Evolutionary conservation across 1,140 invertebrate species (phyloP), one percentile per base, ranked within the genome.

Genomic region (Drosophila fuyamai): DNA sequence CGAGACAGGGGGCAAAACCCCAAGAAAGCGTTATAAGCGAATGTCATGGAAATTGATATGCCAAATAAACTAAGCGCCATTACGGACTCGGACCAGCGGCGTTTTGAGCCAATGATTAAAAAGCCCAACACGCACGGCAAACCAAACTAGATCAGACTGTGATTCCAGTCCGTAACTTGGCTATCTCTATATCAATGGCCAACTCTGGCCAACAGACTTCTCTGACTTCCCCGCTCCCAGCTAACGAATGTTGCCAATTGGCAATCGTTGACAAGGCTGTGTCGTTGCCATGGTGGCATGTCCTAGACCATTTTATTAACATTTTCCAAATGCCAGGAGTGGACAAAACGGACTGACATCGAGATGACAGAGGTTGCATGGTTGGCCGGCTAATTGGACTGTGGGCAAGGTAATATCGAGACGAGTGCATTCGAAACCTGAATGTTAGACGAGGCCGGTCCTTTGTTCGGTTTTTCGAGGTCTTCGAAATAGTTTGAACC

Each of bases 1-100:
- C 44, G 38, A 6, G 13, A 9, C 41, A 23, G 41, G 10, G 16
- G 23, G 38, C 35, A 48, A 54, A 44, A 56, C 23, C 23, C 36
- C 43, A 40, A 48, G 50, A 40, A 48, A 68, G 63, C 56, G 29
- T 75, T 63, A 57, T 76, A 76, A 79, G 58, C 75, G 75, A 66
- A 66, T 68, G 81, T 85, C 79, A 59, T 65, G 57, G 58, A 66
- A 76, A 79, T 86, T 79, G 83, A 82, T 76, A 75, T 67, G 53
- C 65, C 61, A 82, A 85, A 86, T 62, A 65, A 61, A 67, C 71
- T 76, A 84, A 85, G 84, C 58, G 66, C 56, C 56, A 74, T 58
- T 79, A 54, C 48, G 43, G 18, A 55, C 51, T 44, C 32, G 29
- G 54, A n/a, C 73, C 72, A 46, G 48, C 55, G 74, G 81, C 68